Conservation (phyloP, 2,888 invertebrate species). For the Campoplex capitator region DNA sequence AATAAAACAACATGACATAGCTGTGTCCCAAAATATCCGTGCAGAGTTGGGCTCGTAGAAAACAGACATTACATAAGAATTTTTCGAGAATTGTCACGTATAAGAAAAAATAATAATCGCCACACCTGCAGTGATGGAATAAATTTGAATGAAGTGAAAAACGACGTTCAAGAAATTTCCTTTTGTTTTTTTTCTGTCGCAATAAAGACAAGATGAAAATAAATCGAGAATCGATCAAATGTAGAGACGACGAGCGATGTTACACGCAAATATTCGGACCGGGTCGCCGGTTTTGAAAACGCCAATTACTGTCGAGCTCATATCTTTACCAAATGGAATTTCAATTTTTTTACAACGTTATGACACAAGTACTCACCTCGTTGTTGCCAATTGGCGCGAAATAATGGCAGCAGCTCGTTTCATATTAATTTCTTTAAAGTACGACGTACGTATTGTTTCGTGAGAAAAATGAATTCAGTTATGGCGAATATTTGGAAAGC, state of each 20-base stretch:
- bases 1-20: background rate
- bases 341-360: background rate
- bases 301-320: background rate
- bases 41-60: background rate
- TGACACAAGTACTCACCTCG: constrained; percentile 75
- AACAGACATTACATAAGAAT: constrained; percentile 29
- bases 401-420: constrained; percentile 76
- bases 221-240: background rate
- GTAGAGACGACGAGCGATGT: background rate
- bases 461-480: constrained; percentile 52
- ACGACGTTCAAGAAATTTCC: background rate
- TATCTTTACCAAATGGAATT: background rate
- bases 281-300: constrained; percentile 44
- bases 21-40: background rate
- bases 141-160: background rate
- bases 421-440: constrained; percentile 73
- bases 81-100: constrained; percentile 5
- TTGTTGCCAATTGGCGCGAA: constrained; percentile 79
- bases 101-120: background rate
- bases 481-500: constrained; percentile 56
- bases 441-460: constrained; percentile 32
- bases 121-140: background rate
- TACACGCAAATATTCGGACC: background rate
- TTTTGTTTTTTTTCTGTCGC: background rate
- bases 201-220: background rate